Evolutionary conservation across 2,113 vertebrate genomes (phyloP).

Genomic region (Podilymbus podiceps): DNA sequence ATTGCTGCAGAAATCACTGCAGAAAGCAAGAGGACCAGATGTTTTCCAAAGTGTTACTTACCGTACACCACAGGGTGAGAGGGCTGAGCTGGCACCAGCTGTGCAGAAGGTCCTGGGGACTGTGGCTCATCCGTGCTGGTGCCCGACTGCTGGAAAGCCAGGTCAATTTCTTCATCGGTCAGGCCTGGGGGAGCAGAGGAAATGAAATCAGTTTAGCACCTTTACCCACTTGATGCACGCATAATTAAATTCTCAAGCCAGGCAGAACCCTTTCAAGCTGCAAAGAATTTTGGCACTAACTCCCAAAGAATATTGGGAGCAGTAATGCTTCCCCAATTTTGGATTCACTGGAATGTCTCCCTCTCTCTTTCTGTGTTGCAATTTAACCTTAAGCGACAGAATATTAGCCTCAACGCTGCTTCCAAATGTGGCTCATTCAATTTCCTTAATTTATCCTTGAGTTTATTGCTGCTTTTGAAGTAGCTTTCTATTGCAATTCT

Average conservation of each 20-base stretch:
- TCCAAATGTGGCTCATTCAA: slow-evolving; percentile 87
- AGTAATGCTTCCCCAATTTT: slow-evolving; percentile 56
- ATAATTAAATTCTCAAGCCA: slow-evolving; percentile 16
- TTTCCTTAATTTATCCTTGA: slow-evolving; percentile 88
- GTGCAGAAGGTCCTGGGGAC: slow-evolving; percentile 64
- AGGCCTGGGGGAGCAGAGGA: slow-evolving; percentile 82
- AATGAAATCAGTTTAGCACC: slow-evolving; percentile 56
- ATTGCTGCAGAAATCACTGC: not conserved
- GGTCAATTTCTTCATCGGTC: slow-evolving; percentile 91
- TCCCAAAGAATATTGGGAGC: not conserved
- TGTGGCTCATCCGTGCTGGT: slow-evolving; percentile 79
- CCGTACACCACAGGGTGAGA: slow-evolving; percentile 77
- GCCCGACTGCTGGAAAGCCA: slow-evolving; percentile 93
- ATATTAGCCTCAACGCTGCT: slow-evolving; percentile 81
- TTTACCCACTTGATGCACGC: slow-evolving; percentile 39
- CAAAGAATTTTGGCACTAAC: slow-evolving; percentile 52
- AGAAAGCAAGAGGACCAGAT: not conserved
- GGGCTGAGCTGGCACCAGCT: slow-evolving; percentile 71
- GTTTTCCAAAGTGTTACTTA: slow-evolving; percentile 70
- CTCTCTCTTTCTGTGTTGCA: slow-evolving; percentile 71
- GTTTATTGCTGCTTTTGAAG: slow-evolving; percentile 84
- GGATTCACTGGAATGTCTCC: slow-evolving; percentile 66
- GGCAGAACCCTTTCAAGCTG: slow-evolving; percentile 32
- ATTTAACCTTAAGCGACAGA: slow-evolving; percentile 86
- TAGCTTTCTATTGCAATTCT: slow-evolving; percentile 80